Conservation (phyloP, 2,888 invertebrate species). For the Volucella inanis region DNA sequence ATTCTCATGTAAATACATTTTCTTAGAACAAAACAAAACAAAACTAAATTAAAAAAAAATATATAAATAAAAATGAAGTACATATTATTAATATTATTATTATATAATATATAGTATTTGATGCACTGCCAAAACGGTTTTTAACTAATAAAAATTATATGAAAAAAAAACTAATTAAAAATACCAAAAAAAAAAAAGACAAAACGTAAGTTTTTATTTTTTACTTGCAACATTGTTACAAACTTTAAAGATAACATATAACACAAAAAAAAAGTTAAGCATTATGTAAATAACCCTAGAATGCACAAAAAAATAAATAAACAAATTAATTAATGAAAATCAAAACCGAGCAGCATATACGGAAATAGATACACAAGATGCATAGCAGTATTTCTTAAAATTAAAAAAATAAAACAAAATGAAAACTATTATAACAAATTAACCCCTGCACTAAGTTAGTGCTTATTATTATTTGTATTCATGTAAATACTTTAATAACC, state of each 20-base stretch:
- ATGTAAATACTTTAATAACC: constrained; percentile 61
- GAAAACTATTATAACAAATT: constrained; percentile 47
- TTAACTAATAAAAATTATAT: constrained; percentile 76
- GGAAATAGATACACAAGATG: constrained; percentile 31
- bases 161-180: constrained; percentile 34
- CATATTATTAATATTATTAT: constrained; percentile 74
- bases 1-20: constrained; percentile 70
- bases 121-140: constrained; percentile 78
- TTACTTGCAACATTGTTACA: constrained; percentile 73
- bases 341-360: constrained; percentile 50
- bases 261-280: constrained; percentile 47
- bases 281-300: constrained; percentile 70
- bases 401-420: constrained; percentile 28
- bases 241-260: constrained; percentile 20
- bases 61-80: constrained; percentile 63
- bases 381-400: constrained; percentile 58
- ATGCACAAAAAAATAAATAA: constrained; percentile 59
- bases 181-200: constrained; percentile 42
- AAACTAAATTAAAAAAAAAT: constrained; percentile 42
- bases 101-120: constrained; percentile 76
- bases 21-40: constrained; percentile 42
- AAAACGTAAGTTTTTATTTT: constrained; percentile 69
- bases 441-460: constrained; percentile 73
- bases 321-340: constrained; percentile 30
- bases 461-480: constrained; percentile 52